Evolutionary conservation across 1,140 invertebrate genomes (phyloP).

Genomic region (Nephila pilipes): DNA sequence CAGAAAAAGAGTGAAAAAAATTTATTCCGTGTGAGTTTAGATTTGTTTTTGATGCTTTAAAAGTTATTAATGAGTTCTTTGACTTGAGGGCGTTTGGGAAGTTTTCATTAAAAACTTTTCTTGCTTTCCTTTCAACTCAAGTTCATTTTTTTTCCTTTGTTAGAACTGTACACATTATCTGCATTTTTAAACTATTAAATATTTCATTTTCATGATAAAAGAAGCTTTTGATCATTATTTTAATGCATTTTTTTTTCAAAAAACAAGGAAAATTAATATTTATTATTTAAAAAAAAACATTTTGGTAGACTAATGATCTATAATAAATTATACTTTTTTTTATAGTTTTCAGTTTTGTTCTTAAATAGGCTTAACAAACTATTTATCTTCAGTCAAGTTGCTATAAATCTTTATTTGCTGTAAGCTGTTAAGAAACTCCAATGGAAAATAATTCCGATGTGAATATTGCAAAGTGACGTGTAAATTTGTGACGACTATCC

Average conservation of each 20-base stretch:
- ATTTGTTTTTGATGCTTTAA: conserved; percentile 28
- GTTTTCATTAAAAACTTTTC: conserved; percentile 24
- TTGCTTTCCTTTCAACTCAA: neutral
- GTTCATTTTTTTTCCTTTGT: neutral
- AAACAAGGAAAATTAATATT: conserved; percentile 4
- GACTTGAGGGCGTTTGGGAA: neutral
- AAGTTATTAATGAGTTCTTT: conserved; percentile 41
- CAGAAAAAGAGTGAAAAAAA: neutral
- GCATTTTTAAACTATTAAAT: conserved; percentile 2
- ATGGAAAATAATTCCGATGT: too few relatives aligned
- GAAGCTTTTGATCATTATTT: neutral
- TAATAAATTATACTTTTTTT: conserved; percentile 16
- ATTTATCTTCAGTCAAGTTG: neutral
- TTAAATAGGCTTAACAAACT: neutral
- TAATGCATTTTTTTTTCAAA: neutral
- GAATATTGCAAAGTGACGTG: too few relatives aligned
- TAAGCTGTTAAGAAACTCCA: too few relatives aligned
- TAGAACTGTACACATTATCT: too few relatives aligned
- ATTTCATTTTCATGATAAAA: neutral
- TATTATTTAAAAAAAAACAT: neutral
- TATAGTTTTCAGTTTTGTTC: neutral
- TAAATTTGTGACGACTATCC: too few relatives aligned
- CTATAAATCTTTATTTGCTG: neutral
- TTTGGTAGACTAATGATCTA: neutral
- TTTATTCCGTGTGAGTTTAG: neutral